Conservation (phyloP, 2,113 vertebrate genomes). For the Motacilla alba region DNA sequence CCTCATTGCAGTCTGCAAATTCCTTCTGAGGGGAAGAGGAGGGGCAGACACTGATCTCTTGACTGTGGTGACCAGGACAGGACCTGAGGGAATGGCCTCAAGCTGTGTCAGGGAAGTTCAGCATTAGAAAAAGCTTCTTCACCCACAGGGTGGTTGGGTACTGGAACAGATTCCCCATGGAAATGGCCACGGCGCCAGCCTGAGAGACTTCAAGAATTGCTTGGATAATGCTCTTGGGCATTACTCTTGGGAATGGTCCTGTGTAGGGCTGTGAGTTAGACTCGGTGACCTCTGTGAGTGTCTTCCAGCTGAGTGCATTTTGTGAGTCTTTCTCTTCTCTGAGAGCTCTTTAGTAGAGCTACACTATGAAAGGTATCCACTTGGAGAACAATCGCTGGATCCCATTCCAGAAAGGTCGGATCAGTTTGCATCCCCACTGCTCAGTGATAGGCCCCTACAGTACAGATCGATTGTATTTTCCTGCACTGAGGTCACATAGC, state of each 20-base stretch:
- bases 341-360: neutral
- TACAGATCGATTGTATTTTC: neutral
- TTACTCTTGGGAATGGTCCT: neutral
- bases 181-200: neutral
- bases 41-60: neutral
- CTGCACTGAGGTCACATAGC: neutral
- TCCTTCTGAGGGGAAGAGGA: neutral
- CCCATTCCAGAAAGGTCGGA: neutral
- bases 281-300: neutral
- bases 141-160: fast-evolving
- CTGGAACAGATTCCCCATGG: neutral
- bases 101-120: no score
- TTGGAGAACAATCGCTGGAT: neutral
- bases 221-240: fast-evolving
- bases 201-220: no score
- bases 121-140: neutral
- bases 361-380: neutral
- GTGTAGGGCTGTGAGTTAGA: neutral
- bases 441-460: neutral
- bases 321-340: neutral
- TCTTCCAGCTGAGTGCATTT: neutral
- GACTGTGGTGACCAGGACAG: neutral
- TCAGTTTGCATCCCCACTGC: neutral
- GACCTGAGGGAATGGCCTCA: neutral
- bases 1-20: neutral